These are phyloP conservation scores for Morpho deidamia DNA, from an alignment of 2,888 invertebrate genomes.

Conservation along the genomic window DNA sequence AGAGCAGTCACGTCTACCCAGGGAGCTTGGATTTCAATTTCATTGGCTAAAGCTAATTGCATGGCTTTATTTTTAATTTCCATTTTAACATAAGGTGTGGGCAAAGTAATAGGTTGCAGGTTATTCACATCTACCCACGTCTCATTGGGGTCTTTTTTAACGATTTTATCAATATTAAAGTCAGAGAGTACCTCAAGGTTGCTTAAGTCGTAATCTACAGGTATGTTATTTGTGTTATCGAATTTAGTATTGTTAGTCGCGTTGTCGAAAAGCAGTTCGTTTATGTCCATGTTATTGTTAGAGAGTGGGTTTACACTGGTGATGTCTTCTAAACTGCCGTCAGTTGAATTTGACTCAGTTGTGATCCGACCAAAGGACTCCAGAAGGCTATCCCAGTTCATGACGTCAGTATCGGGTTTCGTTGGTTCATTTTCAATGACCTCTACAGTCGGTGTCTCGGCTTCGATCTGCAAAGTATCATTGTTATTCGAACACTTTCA, in stretches of 20 bases:
- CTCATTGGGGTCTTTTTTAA: constrained; percentile 37
- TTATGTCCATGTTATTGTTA: constrained; percentile 54
- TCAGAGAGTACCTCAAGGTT: constrained; percentile 47
- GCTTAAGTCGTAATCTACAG: constrained; percentile 57
- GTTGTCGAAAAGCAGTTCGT: constrained; percentile 59
- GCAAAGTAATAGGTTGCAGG: constrained; percentile 37
- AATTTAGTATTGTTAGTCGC: constrained; percentile 45
- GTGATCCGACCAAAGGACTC: constrained; percentile 68
- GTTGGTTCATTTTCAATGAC: constrained; percentile 31
- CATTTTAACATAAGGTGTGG: constrained; percentile 34
- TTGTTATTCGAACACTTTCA: background rate
- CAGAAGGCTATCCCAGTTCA: constrained; percentile 68
- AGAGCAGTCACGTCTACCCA: constrained; percentile 87
- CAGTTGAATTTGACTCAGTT: constrained; percentile 65
- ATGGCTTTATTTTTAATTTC: constrained; percentile 76
- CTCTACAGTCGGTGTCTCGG: constrained; percentile 36
- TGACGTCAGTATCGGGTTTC: constrained; percentile 41
- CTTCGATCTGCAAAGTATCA: constrained; percentile 40
- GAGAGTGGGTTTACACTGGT: constrained; percentile 40
- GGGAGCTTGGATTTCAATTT: constrained; percentile 85
- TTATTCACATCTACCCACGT: constrained; percentile 50
- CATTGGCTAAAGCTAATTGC: constrained; percentile 85
- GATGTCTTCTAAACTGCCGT: constrained; percentile 59
- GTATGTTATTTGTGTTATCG: constrained; percentile 37
- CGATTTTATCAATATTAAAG: constrained; percentile 44